These are phyloP conservation scores for Pterocles orientalis DNA, from an alignment of 2,113 vertebrate species.

Conservation along the genomic window DNA sequence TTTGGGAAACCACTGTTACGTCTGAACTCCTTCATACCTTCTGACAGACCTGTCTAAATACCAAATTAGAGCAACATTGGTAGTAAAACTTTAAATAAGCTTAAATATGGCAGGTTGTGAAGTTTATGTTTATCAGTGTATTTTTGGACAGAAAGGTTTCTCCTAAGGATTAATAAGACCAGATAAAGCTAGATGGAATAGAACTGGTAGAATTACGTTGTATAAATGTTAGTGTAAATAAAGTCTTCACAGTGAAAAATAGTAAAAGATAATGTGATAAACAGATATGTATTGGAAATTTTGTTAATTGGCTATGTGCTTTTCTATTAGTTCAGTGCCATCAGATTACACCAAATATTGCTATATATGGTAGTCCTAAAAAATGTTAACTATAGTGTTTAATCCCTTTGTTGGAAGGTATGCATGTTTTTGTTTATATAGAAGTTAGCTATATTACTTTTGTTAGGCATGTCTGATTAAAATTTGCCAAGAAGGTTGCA, in stretches of 20 bases:
- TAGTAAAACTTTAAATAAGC: background rate
- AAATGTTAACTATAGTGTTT: conserved; percentile 2
- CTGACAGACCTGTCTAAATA: background rate
- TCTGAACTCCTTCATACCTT: background rate
- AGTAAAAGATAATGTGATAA: background rate
- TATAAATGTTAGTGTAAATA: background rate
- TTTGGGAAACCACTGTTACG: background rate
- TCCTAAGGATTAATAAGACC: background rate
- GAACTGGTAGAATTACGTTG: background rate
- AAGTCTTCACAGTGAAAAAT: background rate
- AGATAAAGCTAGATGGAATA: background rate
- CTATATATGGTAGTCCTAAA: conserved; percentile 19
- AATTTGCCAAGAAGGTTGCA: conserved; percentile 61
- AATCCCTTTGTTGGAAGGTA: conserved; percentile 59
- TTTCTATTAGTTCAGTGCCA: background rate
- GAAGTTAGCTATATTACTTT: conserved; percentile 46
- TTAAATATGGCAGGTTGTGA: background rate
- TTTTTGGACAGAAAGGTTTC: background rate
- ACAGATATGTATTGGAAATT: background rate
- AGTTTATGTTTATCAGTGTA: background rate
- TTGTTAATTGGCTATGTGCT: background rate
- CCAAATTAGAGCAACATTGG: background rate
- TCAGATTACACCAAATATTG: background rate
- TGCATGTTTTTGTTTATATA: conserved; percentile 58
- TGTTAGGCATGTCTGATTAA: conserved; percentile 52